These are phyloP conservation scores for Sebastes trivittatus DNA, from an alignment of 2,797 vertebrate species.

Conservation along the genomic window DNA sequence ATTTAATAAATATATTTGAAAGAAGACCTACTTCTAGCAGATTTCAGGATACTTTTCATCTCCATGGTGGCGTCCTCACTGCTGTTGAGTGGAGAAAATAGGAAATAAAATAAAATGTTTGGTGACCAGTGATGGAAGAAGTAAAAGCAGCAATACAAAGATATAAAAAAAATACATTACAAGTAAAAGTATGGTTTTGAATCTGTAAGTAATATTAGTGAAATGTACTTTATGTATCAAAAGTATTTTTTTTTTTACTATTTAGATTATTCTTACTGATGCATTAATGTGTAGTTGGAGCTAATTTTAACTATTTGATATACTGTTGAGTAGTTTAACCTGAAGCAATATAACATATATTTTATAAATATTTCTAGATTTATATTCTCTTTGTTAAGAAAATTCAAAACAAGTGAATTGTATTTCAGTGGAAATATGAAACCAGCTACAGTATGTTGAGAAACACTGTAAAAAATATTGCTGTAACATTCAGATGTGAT, in stretches of 20 bases:
- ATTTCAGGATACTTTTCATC: slow-evolving; percentile 80
- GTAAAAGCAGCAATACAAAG: background rate
- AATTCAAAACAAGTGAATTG: fast-evolving
- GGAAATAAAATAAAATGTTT: background rate
- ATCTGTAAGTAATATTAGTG: background rate
- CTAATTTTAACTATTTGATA: background rate
- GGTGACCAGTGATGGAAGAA: background rate
- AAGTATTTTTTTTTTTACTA: background rate
- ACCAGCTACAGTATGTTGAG: background rate
- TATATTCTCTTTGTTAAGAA: background rate
- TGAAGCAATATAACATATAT: background rate
- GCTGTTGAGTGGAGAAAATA: slow-evolving; percentile 8
- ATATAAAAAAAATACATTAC: background rate
- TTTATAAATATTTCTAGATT: background rate
- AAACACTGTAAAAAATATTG: background rate
- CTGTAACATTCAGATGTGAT: background rate
- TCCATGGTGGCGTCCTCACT: slow-evolving; percentile 24
- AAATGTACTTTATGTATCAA: background rate
- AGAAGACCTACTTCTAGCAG: slow-evolving; percentile 60
- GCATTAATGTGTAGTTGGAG: background rate
- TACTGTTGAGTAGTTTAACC: background rate
- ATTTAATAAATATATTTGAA: background rate
- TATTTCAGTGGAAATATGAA: background rate
- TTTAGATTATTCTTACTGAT: background rate
- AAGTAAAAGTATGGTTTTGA: background rate